Evolutionary conservation across 2,113 vertebrate species (phyloP).

Genomic region (Chunga burmeisteri): DNA sequence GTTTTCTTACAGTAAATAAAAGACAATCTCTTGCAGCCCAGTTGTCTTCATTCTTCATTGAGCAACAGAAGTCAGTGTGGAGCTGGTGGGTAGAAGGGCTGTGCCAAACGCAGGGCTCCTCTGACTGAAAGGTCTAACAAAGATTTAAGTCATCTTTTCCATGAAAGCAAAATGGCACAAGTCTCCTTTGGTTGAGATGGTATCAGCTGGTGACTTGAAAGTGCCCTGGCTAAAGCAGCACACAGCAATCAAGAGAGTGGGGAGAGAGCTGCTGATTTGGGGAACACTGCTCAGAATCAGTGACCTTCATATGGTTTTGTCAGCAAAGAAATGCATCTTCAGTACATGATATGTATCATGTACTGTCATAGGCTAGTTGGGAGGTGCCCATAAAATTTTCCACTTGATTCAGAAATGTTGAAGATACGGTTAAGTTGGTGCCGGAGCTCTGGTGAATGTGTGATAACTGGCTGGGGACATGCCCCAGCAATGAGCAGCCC

Average conservation of each 20-base stretch:
- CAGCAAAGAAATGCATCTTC: not conserved
- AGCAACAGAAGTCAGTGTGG: not conserved
- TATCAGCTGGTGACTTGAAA: not conserved
- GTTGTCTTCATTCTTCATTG: not conserved
- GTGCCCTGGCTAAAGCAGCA: not conserved
- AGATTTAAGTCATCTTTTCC: not conserved
- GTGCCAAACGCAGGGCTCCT: not conserved
- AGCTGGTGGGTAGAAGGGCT: not conserved
- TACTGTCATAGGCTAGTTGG: not conserved
- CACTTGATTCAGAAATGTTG: not conserved
- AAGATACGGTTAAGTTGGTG: not conserved
- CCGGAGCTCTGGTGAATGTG: not conserved
- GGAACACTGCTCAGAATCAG: not conserved
- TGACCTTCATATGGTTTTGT: not conserved
- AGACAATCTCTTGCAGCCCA: not conserved
- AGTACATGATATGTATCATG: rapidly evolving
- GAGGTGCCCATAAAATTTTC: not conserved
- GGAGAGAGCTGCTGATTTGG: not conserved
- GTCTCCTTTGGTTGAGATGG: not conserved
- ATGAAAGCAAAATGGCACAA: not conserved
- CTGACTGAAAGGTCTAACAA: not conserved
- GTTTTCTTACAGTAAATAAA: not conserved
- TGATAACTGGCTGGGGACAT: not conserved
- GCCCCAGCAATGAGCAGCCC: not conserved
- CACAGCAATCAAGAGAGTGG: not conserved